Base-by-base conservation (phyloP, 92 coral and sea anemone species). In the Umimayanthus chanpuru region DNA sequence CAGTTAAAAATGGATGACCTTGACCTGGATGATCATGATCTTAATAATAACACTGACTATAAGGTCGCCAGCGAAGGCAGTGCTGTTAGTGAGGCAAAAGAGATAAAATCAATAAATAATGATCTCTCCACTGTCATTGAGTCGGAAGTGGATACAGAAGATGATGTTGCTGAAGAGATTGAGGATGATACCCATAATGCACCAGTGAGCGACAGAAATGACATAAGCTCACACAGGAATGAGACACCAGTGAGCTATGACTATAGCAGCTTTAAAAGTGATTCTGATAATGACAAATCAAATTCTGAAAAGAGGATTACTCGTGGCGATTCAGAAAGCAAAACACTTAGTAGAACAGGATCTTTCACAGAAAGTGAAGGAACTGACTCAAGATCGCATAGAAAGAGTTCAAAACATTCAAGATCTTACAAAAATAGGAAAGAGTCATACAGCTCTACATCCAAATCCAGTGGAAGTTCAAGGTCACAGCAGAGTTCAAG, bases 141-240 rank as follows among this genome's bases (percentile, higher is more conserved):
- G 18, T 92, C 92, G 18, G 98, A 97, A 26, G 87, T 93, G 25
- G 88, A 92, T 64, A 97, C 99, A 8, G 92, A 94, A 36, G 98
- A 96, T 76, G 99, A 97, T 70, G 95, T 94, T 3, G 88, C 82
- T 11, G 99, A 97, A 66, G 99, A 94, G 72, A 97, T 97, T 20
- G 94, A 92, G 72, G 97, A 97, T 41, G 98, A 95, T 76, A 76
- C n/a, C 87, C 90, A 20, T 90, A 86, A 29, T 86, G 44, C 56
- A 32, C 8, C 12, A 21, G 39, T 28, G 40, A 89, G 85, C 36
- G 81, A 53, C 56, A 89, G 76, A 41, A 28, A 7, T 75, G 36
- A 64, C 20, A 30, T 65, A 11, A 81, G 23, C 16, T 65, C 68
- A 49, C 25, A 32, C 64, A 82, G 76, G 30, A 83, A 83, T 21